Base-by-base conservation (phyloP, 30 jellyfish, hydroid and myxozoan genomes). In the Clytia hemisphaerica region DNA sequence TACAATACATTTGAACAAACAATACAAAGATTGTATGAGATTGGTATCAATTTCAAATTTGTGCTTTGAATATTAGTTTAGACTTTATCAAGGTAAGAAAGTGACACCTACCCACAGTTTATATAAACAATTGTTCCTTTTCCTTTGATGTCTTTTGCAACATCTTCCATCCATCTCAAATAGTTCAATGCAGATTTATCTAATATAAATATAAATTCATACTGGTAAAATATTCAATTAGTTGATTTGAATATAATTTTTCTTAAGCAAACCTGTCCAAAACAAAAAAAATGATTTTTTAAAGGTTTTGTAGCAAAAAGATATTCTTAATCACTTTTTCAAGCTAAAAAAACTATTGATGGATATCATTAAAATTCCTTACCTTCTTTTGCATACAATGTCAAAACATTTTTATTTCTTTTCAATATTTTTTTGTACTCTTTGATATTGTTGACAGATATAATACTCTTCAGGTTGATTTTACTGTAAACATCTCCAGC, bases 71-170 rank as follows among this genome's bases (percentile, higher is more conserved):
- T n/a, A n/a, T n/a, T n/a, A n/a, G n/a, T n/a, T n/a, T n/a, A n/a
- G n/a, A n/a, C n/a, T n/a, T n/a, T n/a, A n/a, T n/a, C n/a, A n/a
- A n/a, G n/a, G n/a, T n/a, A n/a, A n/a, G n/a, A n/a, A n/a, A n/a
- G n/a, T n/a, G 38, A 37, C 31, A 38, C 92, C 32, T 45, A 88
- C 97, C 97, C 94, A 72, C 97, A 88, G 46, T 79, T 88, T 6
- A 88, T 51, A 47, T 73, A 74, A 2, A 88, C 78, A 67, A 88
- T 61, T 35, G 94, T 73, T 18, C 94, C 97, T 80, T 88, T 87
- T 24, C 97, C 97, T 66, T 75, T 88, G 61, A 88, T 75, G 22
- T 88, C 89, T 51, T 88, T 75, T 18, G 97, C 94, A 34, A 88
- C 94, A 51, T 75, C 65, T 59, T 80, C 94, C 24, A 79, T 44